Base-by-base conservation (phyloP, 2,113 vertebrate species). In the Amblyopsis rosae region DNA sequence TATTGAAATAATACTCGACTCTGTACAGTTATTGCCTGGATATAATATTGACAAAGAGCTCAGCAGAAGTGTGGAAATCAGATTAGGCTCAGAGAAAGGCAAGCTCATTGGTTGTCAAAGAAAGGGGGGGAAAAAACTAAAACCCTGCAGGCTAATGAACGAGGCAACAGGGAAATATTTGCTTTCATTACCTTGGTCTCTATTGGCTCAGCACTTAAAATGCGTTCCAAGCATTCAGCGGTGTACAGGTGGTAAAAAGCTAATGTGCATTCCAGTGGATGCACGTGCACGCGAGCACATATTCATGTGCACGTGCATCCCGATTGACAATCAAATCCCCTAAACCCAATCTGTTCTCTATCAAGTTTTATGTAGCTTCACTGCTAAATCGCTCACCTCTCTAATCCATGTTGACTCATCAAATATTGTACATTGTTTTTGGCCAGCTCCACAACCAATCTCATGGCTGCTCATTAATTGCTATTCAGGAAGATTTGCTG, bases 381-480 rank as follows among this genome's bases (percentile, higher is more conserved):
- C 87, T 89, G 87, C 70, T 83, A 86, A 87, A 87, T 68, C 73
- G 77, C 79, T 90, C 75, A 87, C 62, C 15, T 46, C 13, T 54
- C 54, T 56, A 15, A 64, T 77, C 70, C 3, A 15, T 60, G 60
- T 82, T 81, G 55, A 49, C 15, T 65, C 3, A 81, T 83, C 75
- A 87, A 78, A 85, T 83, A 87, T 82, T 83, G 81, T 83, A 26
- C 26, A 26, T 26, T 3, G 26, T 86, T 81, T 82, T 86, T 79
- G 81, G 77, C 72, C 80, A 73, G 59, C 16, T 11, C 70, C 51
- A 17, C 84, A 83, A 89, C 86, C 75, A 76, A 75, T 84, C 83
- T 86, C 79, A 82, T 78, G 73, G 70, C 79, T 80, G 79, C 81
- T 89, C 75, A 82, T 87, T 88, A 81, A 81, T 85, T 82, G 77